Conservation (phyloP, 2,888 invertebrate genomes). For the Drosophila borborema region DNA sequence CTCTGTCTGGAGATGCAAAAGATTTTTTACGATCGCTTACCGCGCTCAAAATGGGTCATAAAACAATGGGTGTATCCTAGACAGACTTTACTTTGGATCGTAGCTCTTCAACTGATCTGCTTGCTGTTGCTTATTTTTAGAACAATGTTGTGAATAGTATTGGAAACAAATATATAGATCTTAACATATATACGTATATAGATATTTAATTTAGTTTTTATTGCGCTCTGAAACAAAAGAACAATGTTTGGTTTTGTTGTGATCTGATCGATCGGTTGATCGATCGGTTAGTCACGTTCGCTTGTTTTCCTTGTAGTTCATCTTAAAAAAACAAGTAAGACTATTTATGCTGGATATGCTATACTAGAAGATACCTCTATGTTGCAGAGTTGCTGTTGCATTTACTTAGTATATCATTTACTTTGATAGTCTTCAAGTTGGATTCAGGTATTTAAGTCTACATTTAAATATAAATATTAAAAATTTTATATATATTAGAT, state of each 20-base stretch:
- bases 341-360: background rate
- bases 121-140: conserved; percentile 72
- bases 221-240: conserved; percentile 66
- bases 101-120: background rate
- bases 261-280: conserved; percentile 52
- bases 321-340: conserved; percentile 31
- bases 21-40: conserved; percentile 80
- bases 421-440: background rate
- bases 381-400: background rate
- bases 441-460: background rate
- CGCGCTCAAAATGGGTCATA: conserved; percentile 76
- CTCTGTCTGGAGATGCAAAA: conserved; percentile 3
- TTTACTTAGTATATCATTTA: background rate
- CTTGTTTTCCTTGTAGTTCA: conserved; percentile 75
- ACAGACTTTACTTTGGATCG: background rate
- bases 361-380: background rate
- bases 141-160: conserved; percentile 77
- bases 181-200: background rate
- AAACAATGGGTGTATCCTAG: conserved; percentile 81
- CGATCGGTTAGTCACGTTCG: conserved; percentile 38
- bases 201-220: conserved; percentile 46
- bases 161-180: conserved; percentile 76
- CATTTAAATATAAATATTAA: no score
- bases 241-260: conserved; percentile 64
- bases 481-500: no score